Conservation (phyloP, 92 coral and sea anemone genomes). For the Zoanthus solanderi region DNA sequence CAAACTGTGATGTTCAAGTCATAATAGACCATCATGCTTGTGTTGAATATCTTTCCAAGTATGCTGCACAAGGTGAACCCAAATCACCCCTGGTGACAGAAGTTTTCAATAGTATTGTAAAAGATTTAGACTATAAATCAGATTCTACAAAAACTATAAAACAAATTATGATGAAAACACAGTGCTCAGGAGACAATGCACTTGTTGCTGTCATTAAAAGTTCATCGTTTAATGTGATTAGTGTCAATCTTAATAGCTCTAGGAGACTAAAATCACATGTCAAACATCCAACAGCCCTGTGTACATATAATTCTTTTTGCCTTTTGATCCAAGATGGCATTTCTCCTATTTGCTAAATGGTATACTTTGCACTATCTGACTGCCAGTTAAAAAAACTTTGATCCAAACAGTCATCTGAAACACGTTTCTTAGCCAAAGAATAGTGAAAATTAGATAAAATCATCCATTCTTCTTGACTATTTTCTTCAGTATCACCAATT, state of each 20-base stretch:
- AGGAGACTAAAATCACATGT: slow-evolving; percentile 28
- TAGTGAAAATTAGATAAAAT: neutral
- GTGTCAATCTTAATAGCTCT: slow-evolving; percentile 27
- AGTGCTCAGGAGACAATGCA: slow-evolving; percentile 52
- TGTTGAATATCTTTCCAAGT: slow-evolving; percentile 51
- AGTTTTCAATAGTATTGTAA: slow-evolving; percentile 38
- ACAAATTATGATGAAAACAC: slow-evolving; percentile 14
- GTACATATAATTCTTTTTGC: slow-evolving; percentile 36
- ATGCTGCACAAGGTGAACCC: slow-evolving; percentile 57
- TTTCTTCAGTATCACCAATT: neutral
- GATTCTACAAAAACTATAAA: slow-evolving; percentile 41
- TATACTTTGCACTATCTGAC: neutral
- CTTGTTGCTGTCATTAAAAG: slow-evolving; percentile 7
- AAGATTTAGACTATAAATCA: slow-evolving; percentile 5
- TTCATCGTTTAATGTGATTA: slow-evolving; percentile 12
- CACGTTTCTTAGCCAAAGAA: neutral
- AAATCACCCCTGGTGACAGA: slow-evolving; percentile 43
- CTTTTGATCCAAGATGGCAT: slow-evolving; percentile 13
- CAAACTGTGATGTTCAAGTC: neutral
- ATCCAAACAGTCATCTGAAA: too few relatives aligned
- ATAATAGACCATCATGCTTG: slow-evolving; percentile 16
- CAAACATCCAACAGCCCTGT: neutral
- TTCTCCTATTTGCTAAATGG: slow-evolving; percentile 32
- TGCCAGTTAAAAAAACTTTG: neutral
- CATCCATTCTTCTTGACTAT: neutral